These are phyloP conservation scores for Tachysurus vachellii DNA, from an alignment of 2,113 vertebrate genomes.

Conservation along the genomic window DNA sequence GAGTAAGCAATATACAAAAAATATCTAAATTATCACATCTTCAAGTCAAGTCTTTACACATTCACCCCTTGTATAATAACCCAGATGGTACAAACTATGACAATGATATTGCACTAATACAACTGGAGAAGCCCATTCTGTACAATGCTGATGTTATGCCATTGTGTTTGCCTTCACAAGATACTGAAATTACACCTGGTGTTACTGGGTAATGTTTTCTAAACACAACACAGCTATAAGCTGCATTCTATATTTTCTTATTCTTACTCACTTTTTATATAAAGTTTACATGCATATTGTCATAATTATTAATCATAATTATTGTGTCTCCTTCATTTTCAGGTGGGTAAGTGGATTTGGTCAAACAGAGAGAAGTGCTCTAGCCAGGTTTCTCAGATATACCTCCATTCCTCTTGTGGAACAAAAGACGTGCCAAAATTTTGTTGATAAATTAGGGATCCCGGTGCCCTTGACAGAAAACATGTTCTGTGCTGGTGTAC, in stretches of 20 bases:
- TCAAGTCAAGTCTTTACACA: constrained; percentile 40
- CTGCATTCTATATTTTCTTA: not conserved
- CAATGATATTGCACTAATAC: constrained; percentile 70
- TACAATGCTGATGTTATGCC: constrained; percentile 64
- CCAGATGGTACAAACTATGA: fast-evolving
- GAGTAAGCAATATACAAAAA: constrained; percentile 11
- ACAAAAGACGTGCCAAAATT: constrained; percentile 43
- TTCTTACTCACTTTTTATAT: not conserved
- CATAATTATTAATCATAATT: not conserved
- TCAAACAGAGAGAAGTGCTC: fast-evolving
- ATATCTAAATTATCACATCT: fast-evolving
- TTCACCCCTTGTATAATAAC: constrained; percentile 62
- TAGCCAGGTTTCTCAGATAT: constrained; percentile 57
- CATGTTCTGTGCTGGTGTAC: constrained; percentile 68
- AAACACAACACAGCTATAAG: not conserved
- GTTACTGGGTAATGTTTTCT: constrained; percentile 57
- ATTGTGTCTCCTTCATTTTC: not conserved
- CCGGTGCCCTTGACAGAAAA: constrained; percentile 49
- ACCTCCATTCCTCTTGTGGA: constrained; percentile 60
- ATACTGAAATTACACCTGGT: not conserved
- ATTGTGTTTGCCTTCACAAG: constrained; percentile 63
- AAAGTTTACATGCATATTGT: not conserved
- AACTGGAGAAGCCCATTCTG: constrained; percentile 50
- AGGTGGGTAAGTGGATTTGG: constrained; percentile 67
- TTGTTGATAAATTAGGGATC: fast-evolving